These are phyloP conservation scores for Oncorhynchus clarkii DNA, from an alignment of 2,113 vertebrate genomes.

Conservation along the genomic window DNA sequence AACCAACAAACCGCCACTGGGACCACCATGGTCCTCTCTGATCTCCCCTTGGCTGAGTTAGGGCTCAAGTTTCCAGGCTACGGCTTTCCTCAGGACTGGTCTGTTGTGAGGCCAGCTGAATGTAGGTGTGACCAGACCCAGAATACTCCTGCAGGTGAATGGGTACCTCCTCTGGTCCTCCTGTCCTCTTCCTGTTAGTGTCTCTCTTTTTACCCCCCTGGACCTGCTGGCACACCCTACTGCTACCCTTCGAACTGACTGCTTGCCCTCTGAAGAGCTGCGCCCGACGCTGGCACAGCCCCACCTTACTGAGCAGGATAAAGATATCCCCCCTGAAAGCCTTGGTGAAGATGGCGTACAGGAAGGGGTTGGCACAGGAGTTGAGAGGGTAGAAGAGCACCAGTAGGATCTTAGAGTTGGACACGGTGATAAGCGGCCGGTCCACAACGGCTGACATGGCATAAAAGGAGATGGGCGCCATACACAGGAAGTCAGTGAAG, in stretches of 20 bases:
- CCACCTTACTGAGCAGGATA: constrained; percentile 92
- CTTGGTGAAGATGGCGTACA: constrained; percentile 96
- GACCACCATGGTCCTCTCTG: background rate
- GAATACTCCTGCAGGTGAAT: constrained; percentile 68
- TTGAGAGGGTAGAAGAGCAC: constrained; percentile 97
- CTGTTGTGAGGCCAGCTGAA: constrained; percentile 33
- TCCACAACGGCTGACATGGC: constrained; percentile 91
- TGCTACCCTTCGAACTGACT: constrained; percentile 81
- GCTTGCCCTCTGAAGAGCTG: constrained; percentile 91
- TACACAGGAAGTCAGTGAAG: constrained; percentile 95
- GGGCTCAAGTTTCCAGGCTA: constrained; percentile 52
- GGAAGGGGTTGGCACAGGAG: constrained; percentile 96
- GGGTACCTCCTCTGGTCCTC: constrained; percentile 65
- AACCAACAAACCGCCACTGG: background rate
- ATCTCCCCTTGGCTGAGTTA: constrained; percentile 6
- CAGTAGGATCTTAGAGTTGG: constrained; percentile 94
- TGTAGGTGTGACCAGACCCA: constrained; percentile 60
- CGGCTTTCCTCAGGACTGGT: constrained; percentile 48
- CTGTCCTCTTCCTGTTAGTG: constrained; percentile 31
- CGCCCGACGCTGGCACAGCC: constrained; percentile 85
- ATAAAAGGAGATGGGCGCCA: constrained; percentile 96
- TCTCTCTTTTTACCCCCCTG: constrained; percentile 62
- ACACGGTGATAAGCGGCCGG: constrained; percentile 91
- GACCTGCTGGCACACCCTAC: constrained; percentile 52
- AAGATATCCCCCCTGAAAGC: constrained; percentile 92